Evolutionary conservation across 53 echinoderm and acorn worm species (phyloP).

Genomic region (Astropecten irregularis): DNA sequence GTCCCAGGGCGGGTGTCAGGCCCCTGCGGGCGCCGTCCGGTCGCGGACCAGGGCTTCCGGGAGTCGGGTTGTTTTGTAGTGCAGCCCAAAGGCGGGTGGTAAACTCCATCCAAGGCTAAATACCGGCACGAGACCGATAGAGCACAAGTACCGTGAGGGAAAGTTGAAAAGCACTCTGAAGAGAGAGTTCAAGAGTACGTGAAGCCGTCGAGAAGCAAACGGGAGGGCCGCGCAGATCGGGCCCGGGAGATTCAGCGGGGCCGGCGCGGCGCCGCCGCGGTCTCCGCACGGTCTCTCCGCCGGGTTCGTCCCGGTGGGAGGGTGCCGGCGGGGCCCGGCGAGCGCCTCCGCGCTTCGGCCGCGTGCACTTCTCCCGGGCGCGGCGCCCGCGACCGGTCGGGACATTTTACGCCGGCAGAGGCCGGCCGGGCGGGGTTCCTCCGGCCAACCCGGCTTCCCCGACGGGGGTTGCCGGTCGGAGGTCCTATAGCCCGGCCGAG

Average conservation of each 20-base stretch:
- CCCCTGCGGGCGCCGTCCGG: slow-evolving; percentile 18
- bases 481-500: background rate
- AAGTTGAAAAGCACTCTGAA: slow-evolving; percentile 79
- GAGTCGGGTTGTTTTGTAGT: slow-evolving; percentile 48
- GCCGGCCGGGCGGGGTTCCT: background rate
- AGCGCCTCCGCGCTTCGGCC: background rate
- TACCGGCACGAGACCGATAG: slow-evolving; percentile 90
- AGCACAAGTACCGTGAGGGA: slow-evolving; percentile 88
- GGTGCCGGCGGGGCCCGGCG: slow-evolving; percentile 40
- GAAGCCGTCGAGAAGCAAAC: slow-evolving; percentile 96
- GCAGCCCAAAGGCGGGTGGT: slow-evolving; percentile 95
- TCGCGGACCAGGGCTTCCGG: slow-evolving; percentile 42
- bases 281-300: slow-evolving; percentile 55
- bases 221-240: slow-evolving; percentile 77
- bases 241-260: slow-evolving; percentile 79
- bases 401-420: slow-evolving; percentile 12
- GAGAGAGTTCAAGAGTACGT: slow-evolving; percentile 83
- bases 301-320: too few species aligned
- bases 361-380: slow-evolving; percentile 47
- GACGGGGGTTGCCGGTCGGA: background rate
- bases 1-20: slow-evolving; percentile 36
- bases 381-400: too few species aligned
- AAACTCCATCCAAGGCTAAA: slow-evolving; percentile 90
- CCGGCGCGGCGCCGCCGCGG: slow-evolving; percentile 39
- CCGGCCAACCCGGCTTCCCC: background rate